Percentiles rank a stretch among this genome's conserved stretches.
phyloP scores from a whole-genome alignment of 2,113 vertebrate genomes.

The Lampris incognitus region DNA sequence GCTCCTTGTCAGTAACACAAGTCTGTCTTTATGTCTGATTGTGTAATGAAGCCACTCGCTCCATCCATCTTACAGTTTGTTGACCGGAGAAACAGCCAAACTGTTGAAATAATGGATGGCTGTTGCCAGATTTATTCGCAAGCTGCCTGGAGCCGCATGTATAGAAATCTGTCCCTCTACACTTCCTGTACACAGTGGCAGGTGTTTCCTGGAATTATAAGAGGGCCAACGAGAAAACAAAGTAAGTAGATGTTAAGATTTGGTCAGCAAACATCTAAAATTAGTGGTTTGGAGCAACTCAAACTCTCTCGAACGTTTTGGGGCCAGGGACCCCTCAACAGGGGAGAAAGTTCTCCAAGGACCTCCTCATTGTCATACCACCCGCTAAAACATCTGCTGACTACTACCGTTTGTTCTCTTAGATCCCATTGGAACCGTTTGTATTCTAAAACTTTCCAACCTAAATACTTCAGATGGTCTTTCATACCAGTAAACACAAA shows the following conservation, averaged over 20 bases:
- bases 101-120: neutral
- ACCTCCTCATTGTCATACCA: no score
- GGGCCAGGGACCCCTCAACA: no score
- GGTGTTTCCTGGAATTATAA: conserved; percentile 19
- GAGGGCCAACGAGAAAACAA: conserved; percentile 6
- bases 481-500: no score
- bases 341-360: no score
- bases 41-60: conserved; percentile 18
- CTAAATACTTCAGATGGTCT: no score
- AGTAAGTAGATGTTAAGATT: conserved; percentile 45
- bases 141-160: neutral
- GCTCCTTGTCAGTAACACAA: no score
- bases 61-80: neutral
- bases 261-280: neutral
- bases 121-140: neutral
- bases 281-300: conserved; percentile 12
- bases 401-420: no score
- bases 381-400: no score
- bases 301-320: no score
- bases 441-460: no score
- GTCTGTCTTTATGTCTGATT: conserved; percentile 31
- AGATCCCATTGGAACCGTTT: no score
- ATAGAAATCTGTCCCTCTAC: neutral
- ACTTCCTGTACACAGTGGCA: conserved; percentile 12
- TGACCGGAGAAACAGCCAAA: conserved; percentile 27